Evolutionary conservation across 2,113 vertebrate genomes (phyloP).

Genomic region (Daubentonia madagascariensis): DNA sequence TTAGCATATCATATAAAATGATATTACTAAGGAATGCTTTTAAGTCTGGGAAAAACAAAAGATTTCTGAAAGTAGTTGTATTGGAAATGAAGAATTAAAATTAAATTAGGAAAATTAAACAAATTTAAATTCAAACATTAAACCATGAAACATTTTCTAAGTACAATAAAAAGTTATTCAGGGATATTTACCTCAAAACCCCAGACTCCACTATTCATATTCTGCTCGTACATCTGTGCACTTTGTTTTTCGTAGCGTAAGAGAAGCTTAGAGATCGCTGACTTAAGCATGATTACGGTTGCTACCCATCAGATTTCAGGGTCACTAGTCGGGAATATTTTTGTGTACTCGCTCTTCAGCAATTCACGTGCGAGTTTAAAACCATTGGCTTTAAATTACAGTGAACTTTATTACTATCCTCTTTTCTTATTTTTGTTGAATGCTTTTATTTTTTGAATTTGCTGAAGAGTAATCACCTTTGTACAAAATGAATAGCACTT

Average conservation of each 20-base stretch:
- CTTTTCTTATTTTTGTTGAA: background rate
- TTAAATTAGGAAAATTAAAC: background rate
- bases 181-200: background rate
- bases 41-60: background rate
- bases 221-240: background rate
- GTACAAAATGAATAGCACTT: background rate
- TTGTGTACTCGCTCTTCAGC: background rate
- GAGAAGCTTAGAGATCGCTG: background rate
- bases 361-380: background rate
- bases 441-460: background rate
- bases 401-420: background rate
- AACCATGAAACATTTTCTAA: background rate
- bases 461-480: background rate
- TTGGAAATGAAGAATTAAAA: background rate
- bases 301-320: background rate
- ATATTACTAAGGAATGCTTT: background rate
- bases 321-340: background rate
- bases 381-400: background rate
- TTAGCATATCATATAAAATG: background rate
- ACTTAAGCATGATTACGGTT: background rate
- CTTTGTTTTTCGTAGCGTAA: background rate
- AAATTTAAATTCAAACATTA: background rate
- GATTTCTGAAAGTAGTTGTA: background rate
- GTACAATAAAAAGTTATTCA: background rate
- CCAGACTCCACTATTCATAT: background rate